Evolutionary conservation across 2,113 vertebrate species (phyloP), one percentile per base, ranked within the genome.

Genomic region (Gymnobelideus leadbeateri): DNA sequence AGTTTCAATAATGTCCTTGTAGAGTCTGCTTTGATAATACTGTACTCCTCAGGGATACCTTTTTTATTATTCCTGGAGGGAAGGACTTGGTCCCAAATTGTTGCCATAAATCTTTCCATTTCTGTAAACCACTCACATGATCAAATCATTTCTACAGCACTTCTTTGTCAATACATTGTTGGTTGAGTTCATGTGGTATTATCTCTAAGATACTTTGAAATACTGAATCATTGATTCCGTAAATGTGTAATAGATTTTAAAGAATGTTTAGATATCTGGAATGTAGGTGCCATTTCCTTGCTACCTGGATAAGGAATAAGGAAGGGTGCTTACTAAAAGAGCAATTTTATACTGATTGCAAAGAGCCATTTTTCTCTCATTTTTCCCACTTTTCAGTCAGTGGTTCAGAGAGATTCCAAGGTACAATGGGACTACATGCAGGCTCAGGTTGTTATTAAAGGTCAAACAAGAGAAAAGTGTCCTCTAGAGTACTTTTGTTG

Each of bases 391-490:
- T 95, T 94, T 24, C 26, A 91, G 54, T n/a, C 8, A 52, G 51
- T 21, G 47, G 9, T 94, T 94, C n/a, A 24, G 68, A 91, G 43
- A 3, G 84, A 46, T 96, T 96, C 92, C 10, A 24, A 7, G n/a
- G 50, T 96, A 91, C 10, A 24, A 7, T 46, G 52, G 94, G 93
- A 95, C 23, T 43, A 2, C 43, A 51, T 90, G 25, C 37, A 31
- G 25, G 50, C 55, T 96, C 49, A 37, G 4, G 3, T 95, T 28
- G 24, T 93, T 92, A 92, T 46, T 89, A 90, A 97, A 97, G 49
- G 37, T 90, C 43, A 95, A 90, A 43, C 37, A 52, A 51, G 25
- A 91, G 46, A 95, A 51, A 57, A 12, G 0, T 94, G 28, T 51
- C 89, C 10, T 92, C 89, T 46, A 89, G 55, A 94, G 91, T 31